Percentiles rank a stretch among this genome's conserved stretches.
Evolutionary conservation across 2,797 vertebrate species (phyloP).

Genomic region (Sebastolobus alascanus): DNA sequence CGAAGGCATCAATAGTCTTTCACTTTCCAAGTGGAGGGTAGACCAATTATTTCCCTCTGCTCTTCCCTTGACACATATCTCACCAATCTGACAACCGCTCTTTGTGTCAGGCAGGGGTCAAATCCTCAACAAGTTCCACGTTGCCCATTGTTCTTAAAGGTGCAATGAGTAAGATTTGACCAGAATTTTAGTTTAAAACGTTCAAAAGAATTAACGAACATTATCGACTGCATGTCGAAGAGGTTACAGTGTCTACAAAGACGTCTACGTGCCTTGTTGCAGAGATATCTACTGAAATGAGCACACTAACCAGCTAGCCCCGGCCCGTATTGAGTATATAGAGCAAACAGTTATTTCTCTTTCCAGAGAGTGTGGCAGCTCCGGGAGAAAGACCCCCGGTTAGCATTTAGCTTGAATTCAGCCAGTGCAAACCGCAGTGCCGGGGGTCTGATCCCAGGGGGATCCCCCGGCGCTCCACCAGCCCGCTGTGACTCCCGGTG

Average conservation of each 20-base stretch:
- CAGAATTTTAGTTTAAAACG: neutral
- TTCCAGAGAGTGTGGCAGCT: too few species aligned
- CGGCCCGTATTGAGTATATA: neutral
- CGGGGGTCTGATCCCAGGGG: too few species aligned
- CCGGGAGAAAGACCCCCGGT: too few species aligned
- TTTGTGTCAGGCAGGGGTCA: conserved; percentile 12
- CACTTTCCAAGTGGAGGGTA: conserved; percentile 25
- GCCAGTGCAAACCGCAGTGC: too few species aligned
- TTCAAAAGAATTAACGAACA: neutral
- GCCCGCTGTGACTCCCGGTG: too few species aligned
- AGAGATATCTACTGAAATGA: neutral
- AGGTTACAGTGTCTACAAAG: neutral
- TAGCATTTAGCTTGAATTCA: too few species aligned
- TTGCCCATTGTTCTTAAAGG: neutral
- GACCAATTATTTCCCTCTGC: conserved; percentile 31
- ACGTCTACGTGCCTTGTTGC: neutral
- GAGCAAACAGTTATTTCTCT: too few species aligned
- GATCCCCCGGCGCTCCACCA: too few species aligned
- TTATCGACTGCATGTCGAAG: neutral
- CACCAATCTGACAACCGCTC: neutral
- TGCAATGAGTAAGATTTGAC: neutral
- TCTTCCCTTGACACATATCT: neutral
- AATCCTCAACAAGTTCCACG: conserved; percentile 1
- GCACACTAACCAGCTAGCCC: neutral
- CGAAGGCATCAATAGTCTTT: conserved; percentile 38